Evolutionary conservation across 2,888 invertebrate species (phyloP).

Genomic region (Ypsolopha scabrella): DNA sequence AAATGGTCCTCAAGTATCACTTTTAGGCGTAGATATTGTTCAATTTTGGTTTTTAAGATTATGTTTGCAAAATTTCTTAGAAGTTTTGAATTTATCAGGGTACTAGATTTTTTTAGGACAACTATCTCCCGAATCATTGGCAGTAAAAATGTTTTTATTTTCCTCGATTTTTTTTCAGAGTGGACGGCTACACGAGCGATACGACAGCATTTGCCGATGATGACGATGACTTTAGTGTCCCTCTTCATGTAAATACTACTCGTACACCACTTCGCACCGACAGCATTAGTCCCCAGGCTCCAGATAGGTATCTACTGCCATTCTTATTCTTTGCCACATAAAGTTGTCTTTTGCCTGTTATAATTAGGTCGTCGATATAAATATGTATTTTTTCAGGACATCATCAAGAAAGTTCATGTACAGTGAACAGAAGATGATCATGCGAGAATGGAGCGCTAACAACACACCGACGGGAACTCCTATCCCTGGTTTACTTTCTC

Average conservation of each 20-base stretch:
- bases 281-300: slow-evolving; percentile 57
- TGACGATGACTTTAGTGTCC: slow-evolving; percentile 77
- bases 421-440: slow-evolving; percentile 54
- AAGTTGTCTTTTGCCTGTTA: too few relatives aligned
- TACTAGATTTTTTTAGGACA: too few relatives aligned
- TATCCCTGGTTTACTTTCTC: slow-evolving; percentile 56
- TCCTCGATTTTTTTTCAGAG: slow-evolving; percentile 37
- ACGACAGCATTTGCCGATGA: slow-evolving; percentile 84
- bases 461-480: slow-evolving; percentile 44
- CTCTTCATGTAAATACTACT: slow-evolving; percentile 76
- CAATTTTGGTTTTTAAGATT: too few relatives aligned
- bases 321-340: too few relatives aligned
- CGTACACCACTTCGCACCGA: slow-evolving; percentile 42
- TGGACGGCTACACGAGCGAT: slow-evolving; percentile 84
- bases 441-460: slow-evolving; percentile 60
- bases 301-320: slow-evolving; percentile 41
- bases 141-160: neutral
- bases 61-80: too few relatives aligned
- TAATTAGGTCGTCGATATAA: slow-evolving; percentile 1
- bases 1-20: too few relatives aligned
- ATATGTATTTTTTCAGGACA: slow-evolving; percentile 32
- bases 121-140: too few relatives aligned
- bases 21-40: too few relatives aligned
- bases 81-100: too few relatives aligned
- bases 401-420: slow-evolving; percentile 67